Conservation (phyloP, 2,888 invertebrate species). For the Aleiodes testaceus region DNA sequence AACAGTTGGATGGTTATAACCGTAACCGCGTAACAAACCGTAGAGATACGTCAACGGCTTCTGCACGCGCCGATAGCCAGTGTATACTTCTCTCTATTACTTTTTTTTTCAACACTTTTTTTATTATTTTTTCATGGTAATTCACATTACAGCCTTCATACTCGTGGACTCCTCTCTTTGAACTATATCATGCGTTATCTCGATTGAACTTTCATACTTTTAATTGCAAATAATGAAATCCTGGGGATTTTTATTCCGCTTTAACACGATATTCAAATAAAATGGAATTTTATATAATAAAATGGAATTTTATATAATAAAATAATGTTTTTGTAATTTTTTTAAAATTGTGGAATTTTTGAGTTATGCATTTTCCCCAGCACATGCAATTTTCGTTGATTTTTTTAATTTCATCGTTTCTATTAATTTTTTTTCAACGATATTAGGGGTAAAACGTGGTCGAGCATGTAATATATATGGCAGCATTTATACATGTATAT, state of each 20-base stretch:
- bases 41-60: constrained; percentile 51
- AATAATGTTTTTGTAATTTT: background rate
- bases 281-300: background rate
- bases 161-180: background rate
- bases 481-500: constrained; percentile 30
- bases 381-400: no score
- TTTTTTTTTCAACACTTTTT: constrained; percentile 33
- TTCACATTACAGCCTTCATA: constrained; percentile 11
- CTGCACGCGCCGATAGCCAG: constrained; percentile 48
- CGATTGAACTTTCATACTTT: background rate
- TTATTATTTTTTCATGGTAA: constrained; percentile 27
- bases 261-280: background rate
- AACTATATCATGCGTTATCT: background rate
- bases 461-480: constrained; percentile 14
- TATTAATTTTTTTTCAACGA: constrained; percentile 9
- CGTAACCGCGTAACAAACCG: constrained; percentile 58
- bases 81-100: constrained; percentile 33
- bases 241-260: background rate
- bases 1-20: constrained; percentile 54
- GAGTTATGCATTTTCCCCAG: background rate
- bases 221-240: background rate
- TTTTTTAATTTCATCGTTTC: background rate
- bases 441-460: background rate
- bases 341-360: no score
- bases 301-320: background rate